phyloP scores from a whole-genome alignment of 2,113 vertebrate genomes.

The Hemichromis elongatus region DNA sequence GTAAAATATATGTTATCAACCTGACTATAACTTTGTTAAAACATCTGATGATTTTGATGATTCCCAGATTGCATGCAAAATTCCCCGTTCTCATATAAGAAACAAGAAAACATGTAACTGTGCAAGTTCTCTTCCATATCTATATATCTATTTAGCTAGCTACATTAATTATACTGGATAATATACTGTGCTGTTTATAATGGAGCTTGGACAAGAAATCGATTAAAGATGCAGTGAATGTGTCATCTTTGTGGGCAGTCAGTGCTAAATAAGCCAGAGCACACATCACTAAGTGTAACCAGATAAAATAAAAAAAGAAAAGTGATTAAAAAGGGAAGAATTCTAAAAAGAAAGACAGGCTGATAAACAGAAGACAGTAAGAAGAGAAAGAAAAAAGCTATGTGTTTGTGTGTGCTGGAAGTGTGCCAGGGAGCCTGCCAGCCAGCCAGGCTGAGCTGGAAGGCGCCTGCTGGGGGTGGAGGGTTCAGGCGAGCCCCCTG shows the following conservation, averaged over 20 bases:
- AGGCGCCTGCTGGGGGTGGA: constrained; percentile 62
- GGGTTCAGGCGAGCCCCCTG: constrained; percentile 63
- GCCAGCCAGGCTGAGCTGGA: constrained; percentile 57
- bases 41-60: background rate
- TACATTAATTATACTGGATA: background rate
- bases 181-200: background rate
- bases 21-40: background rate
- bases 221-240: background rate
- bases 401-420: constrained; percentile 36
- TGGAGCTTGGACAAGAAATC: background rate
- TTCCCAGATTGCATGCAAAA: background rate
- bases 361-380: background rate
- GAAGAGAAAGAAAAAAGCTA: background rate
- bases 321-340: background rate
- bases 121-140: background rate
- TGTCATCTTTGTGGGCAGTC: background rate
- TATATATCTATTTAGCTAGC: background rate
- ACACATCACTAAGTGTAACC: background rate
- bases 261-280: background rate
- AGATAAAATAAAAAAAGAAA: background rate
- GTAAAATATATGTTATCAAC: background rate
- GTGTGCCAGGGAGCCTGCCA: constrained; percentile 58
- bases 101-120: background rate
- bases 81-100: background rate
- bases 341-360: background rate